Evolutionary conservation across 1,140 invertebrate genomes (phyloP), one percentile per base, ranked within the genome.

Genomic region (Penaeus indicus): DNA sequence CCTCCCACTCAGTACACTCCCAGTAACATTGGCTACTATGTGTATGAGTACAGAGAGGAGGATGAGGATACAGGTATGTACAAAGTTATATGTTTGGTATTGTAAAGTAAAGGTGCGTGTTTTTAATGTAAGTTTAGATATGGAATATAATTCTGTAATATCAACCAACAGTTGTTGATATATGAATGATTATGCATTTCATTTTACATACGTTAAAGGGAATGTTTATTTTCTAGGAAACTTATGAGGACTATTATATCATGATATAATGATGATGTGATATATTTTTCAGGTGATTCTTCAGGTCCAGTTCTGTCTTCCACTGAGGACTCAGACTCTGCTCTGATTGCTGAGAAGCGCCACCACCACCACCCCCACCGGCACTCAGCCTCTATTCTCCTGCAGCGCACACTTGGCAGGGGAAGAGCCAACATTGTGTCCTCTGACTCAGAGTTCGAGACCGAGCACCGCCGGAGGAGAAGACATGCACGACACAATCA

Each of bases 1-100:
- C 64, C 64, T 38, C 38, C 78, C 21, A 86, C 27, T 25, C 84
- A 86, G 69, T 90, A 63, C 69, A 81, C 78, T 19, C 54, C 84
- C n/a, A 90, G 67, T 79, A 90, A 90, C 63, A 90, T 90, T 84
- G 89, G 89, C 42, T 90, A 90, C 83, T 90, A 90, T 86, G 89
- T 90, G 21, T 90, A 83, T 86, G 84, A 90, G 62, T 90, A 90
- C 62, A 69, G 85, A 80, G 89, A 90, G 64, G 89, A 90, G 63
- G 89, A 90, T 19, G 89, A 90, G 64, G 84, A 86, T 79, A 90
- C 89, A 64, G 89, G 89, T 90, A 77, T 32, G 79, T 78, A 21
- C 3, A 10, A 60, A 61, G n/a, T 75, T 38, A 19, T 75, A 19
- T 25, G 8, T n/a, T 75, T 22, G 27, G 38, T 32, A 18, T 3